Percentiles rank a stretch among this genome's conserved stretches.
Conservation (phyloP, 2,113 vertebrate genomes). For the Terrapene triunguis region DNA sequence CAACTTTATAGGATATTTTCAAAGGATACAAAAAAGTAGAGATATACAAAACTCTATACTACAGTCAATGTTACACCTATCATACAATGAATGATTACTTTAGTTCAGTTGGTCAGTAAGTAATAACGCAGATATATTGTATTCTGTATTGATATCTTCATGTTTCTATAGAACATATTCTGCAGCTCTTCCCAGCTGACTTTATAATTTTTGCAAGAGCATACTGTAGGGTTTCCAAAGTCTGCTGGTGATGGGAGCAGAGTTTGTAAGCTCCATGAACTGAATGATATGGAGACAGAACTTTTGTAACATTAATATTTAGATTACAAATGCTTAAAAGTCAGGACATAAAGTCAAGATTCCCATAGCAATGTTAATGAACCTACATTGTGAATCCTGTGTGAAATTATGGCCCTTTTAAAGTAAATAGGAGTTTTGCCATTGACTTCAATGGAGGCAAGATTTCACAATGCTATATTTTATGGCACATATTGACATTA, state of each 20-base stretch:
- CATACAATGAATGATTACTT: not conserved
- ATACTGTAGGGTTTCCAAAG: not conserved
- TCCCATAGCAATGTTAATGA: not conserved
- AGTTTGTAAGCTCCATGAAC: not conserved
- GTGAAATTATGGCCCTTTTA: not conserved
- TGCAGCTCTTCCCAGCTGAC: not conserved
- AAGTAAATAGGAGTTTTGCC: not conserved
- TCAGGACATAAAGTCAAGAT: not conserved
- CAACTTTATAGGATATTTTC: not conserved
- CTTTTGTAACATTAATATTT: not conserved
- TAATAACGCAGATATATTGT: not conserved
- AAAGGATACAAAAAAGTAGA: not conserved
- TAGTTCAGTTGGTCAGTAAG: not conserved
- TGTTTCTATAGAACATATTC: not conserved
- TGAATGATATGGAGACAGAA: not conserved
- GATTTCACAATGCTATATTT: not conserved
- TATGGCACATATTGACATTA: not conserved
- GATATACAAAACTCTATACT: not conserved
- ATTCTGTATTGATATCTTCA: not conserved
- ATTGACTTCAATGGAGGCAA: not conserved
- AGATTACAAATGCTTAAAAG: not conserved
- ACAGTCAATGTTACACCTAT: not conserved
- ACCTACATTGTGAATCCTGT: not conserved
- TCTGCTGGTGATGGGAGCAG: not conserved
- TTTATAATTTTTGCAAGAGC: not conserved